Evolutionary conservation across 2,888 invertebrate genomes (phyloP).

Genomic region (Tiliacea citrago): DNA sequence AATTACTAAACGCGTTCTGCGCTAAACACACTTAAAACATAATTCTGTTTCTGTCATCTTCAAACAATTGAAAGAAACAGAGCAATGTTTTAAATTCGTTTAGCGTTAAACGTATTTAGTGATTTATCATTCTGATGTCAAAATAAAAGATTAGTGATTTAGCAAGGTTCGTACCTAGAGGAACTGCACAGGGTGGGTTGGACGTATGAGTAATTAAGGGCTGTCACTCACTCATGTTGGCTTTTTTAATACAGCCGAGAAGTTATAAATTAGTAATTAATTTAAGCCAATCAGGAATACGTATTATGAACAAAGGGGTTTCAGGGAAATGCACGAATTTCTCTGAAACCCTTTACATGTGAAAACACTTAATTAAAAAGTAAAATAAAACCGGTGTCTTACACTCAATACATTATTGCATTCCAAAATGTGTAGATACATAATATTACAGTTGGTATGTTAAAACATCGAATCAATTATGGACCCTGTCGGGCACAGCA

Average conservation of each 20-base stretch:
- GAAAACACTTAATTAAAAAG: neutral
- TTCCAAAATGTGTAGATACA: no score
- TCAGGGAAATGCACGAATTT: neutral
- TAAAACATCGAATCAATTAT: no score
- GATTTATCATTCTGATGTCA: neutral
- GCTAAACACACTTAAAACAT: no score
- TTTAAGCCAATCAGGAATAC: neutral
- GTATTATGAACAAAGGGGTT: neutral
- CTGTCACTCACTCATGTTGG: neutral
- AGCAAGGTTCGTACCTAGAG: no score
- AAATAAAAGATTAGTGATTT: neutral
- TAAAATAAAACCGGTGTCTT: neutral
- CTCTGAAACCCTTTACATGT: neutral
- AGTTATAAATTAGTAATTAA: neutral
- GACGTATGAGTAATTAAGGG: neutral
- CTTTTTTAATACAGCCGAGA: neutral
- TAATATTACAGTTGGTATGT: no score
- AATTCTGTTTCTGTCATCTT: no score
- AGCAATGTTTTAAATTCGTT: no score
- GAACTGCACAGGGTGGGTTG: neutral
- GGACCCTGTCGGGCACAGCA: no score
- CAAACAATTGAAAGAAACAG: no score
- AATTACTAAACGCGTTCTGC: no score
- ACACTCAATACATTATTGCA: no score
- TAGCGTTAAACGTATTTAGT: no score